Evolutionary conservation across 2,797 vertebrate species (phyloP).

Genomic region (Urophycis tenuis): DNA sequence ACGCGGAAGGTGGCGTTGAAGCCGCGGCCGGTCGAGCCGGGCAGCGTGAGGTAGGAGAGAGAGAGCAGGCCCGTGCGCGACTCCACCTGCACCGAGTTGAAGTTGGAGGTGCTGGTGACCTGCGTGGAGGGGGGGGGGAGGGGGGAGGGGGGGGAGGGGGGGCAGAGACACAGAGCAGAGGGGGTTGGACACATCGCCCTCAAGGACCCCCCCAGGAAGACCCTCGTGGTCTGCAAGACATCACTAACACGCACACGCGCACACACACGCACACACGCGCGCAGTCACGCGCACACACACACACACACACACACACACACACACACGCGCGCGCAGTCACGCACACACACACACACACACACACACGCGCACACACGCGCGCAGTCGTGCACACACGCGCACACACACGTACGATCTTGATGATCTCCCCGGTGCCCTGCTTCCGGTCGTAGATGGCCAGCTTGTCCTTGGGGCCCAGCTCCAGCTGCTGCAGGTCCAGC

Average conservation of each 20-base stretch:
- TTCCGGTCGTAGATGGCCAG: conserved; percentile 71
- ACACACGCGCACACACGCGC: neutral
- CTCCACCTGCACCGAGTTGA: conserved; percentile 76
- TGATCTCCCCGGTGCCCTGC: conserved; percentile 57
- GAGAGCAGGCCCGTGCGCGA: conserved; percentile 77
- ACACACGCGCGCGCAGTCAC: no score
- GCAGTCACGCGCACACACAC: no score
- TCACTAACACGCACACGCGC: no score
- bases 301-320: no score
- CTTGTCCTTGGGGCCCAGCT: conserved; percentile 68
- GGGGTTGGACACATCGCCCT: neutral
- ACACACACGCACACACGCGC: no score
- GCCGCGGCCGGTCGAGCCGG: conserved; percentile 62
- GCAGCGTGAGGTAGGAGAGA: conserved; percentile 64
- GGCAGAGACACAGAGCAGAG: no score
- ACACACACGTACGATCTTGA: conserved; percentile 66
- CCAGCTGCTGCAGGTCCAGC: conserved; percentile 75
- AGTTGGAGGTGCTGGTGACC: conserved; percentile 77
- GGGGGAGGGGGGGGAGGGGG: neutral
- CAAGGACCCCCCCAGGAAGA: no score
- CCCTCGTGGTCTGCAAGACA: no score
- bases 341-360: no score
- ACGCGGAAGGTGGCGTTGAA: conserved; percentile 89
- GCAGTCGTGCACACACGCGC: neutral
- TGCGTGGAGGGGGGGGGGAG: conserved; percentile 38